Evolutionary conservation across 2,113 vertebrate species (phyloP).

Genomic region (Gallinago paraguaiae): DNA sequence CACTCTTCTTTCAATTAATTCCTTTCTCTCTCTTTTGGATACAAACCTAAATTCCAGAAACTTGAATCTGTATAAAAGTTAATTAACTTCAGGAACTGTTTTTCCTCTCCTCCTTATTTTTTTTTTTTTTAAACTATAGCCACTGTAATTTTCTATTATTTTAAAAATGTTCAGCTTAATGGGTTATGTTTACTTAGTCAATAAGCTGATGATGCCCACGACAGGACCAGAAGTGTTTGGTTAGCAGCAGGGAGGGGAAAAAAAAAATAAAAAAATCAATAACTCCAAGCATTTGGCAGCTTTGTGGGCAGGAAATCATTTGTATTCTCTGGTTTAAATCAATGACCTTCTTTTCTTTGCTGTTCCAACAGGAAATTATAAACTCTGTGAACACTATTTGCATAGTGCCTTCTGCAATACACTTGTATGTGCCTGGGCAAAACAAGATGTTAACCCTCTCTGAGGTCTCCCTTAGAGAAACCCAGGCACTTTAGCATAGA

Average conservation of each 20-base stretch:
- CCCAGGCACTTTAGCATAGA: neutral
- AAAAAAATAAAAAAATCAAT: slow-evolving; percentile 20
- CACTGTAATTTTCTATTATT: neutral
- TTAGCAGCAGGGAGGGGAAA: slow-evolving; percentile 21
- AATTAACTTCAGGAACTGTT: neutral
- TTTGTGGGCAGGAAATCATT: slow-evolving; percentile 64
- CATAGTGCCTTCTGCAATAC: slow-evolving; percentile 51
- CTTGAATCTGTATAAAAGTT: neutral
- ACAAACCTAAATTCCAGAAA: slow-evolving; percentile 4
- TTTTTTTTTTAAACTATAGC: neutral
- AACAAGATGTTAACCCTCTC: neutral
- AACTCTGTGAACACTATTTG: slow-evolving; percentile 57
- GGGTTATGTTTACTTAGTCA: slow-evolving; percentile 44
- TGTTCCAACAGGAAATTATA: slow-evolving; percentile 71
- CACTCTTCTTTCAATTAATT: neutral
- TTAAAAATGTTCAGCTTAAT: neutral
- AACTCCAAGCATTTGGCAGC: slow-evolving; percentile 52
- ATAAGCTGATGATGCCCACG: neutral
- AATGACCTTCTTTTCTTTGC: slow-evolving; percentile 53
- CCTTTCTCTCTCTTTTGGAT: neutral
- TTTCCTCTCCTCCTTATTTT: neutral
- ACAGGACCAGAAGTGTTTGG: slow-evolving; percentile 24
- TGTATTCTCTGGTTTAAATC: slow-evolving; percentile 67
- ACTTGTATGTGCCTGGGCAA: neutral
- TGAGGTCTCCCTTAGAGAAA: neutral